These are phyloP conservation scores for Malthinus flaveolus DNA, from an alignment of 2,888 invertebrate genomes.

Conservation along the genomic window DNA sequence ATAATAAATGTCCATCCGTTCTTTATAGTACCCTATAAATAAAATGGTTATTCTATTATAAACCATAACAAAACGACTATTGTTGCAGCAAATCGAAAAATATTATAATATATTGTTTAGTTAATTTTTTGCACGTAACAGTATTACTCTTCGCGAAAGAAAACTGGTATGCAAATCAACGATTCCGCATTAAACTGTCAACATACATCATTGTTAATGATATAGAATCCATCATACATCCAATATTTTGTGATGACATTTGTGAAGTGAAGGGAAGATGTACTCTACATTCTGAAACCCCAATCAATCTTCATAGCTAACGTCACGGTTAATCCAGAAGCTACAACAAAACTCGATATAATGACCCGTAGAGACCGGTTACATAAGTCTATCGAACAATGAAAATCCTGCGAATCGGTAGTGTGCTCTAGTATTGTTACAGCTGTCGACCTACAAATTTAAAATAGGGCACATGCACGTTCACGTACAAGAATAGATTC, in stretches of 20 bases:
- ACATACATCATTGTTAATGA: conserved; percentile 34
- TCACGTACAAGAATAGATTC: conserved; percentile 27
- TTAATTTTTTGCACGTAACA: conserved; percentile 17
- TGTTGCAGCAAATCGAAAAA: conserved; percentile 35
- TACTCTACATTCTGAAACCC: conserved; percentile 43
- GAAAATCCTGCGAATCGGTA: conserved; percentile 29
- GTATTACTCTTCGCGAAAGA: conserved; percentile 9
- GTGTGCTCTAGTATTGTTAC: conserved; percentile 42
- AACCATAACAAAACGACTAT: conserved; percentile 47
- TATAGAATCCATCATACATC: conserved; percentile 48
- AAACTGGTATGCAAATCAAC: conserved; percentile 26
- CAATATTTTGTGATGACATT: conserved; percentile 53
- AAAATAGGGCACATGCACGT: conserved; percentile 32
- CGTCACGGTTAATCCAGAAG: conserved; percentile 46
- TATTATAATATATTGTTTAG: conserved; percentile 9
- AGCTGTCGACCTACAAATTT: conserved; percentile 42
- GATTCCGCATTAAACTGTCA: conserved; percentile 31
- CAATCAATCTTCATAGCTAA: conserved; percentile 51
- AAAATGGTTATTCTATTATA: conserved; percentile 54
- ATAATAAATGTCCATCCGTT: conserved; percentile 53
- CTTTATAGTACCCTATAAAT: conserved; percentile 53
- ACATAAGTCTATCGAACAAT: conserved; percentile 37
- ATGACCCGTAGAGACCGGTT: conserved; percentile 47
- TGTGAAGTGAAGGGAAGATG: conserved; percentile 46
- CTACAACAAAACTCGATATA: conserved; percentile 49